Base-by-base conservation (phyloP, 2,113 vertebrate genomes). In the Callionymus lyra region DNA sequence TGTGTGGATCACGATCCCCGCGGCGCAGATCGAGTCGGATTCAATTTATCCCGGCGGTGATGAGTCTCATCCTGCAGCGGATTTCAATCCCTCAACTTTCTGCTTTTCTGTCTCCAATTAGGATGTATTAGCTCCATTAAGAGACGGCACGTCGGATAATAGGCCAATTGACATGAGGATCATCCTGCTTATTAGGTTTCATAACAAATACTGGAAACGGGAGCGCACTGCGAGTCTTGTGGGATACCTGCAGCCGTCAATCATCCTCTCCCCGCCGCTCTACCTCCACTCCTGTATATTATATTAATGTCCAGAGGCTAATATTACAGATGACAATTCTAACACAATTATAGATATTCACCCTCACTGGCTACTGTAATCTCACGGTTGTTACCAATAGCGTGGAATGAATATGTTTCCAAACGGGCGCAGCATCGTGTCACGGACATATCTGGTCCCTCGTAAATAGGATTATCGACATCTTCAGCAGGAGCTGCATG, bases 141-240 rank as follows among this genome's bases (percentile, higher is more conserved):
- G 39, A 50, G 53, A 73, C 50, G 66, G 67, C 65, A 35, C 41
- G 44, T 57, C 53, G 44, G 43, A 34, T 72, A 72, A 77, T 57
- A 64, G 47, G 12, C 39, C 52, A 64, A 53, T 64, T 55, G 45
- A 44, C 46, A 57, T 15, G 33, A 39, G 3, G 53, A 70, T 70
- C 63, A 47, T 56, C 36, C 32, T 71, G 35, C 50, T 59, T 50
- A 72, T 75, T 52, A 47, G 38, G 63, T 72, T 68, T 68, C 65
- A 40, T 47, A 49, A 65, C 38, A 66, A 76, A 63, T 50, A 50
- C 59, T 74, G 47, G 50, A 70, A 62, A 44, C 34, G 50, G 40
- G 12, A 41, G 15, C 21, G 16, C 12, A 10, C 33, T 11, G 12
- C 14, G 17, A 50, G 21, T 31, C 46, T 21, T 6, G 4, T 6